Evolutionary conservation across 2,888 invertebrate genomes (phyloP).

Genomic region (Sminthurides aquaticus): DNA sequence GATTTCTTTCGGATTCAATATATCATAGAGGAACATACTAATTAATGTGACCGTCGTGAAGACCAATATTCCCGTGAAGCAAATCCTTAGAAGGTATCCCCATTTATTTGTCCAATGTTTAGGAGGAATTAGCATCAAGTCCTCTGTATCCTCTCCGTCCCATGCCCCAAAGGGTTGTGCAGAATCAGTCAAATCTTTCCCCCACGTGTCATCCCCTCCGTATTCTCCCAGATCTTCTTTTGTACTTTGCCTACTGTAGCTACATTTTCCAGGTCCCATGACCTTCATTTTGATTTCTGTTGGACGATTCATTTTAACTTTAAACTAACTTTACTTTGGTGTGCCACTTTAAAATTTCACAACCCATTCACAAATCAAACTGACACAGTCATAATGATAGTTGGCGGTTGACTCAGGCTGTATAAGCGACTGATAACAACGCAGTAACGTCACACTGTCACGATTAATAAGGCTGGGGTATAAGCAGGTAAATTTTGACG

Average conservation of each 20-base stretch:
- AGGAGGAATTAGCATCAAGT: slow-evolving; percentile 1
- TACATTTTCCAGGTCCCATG: neutral
- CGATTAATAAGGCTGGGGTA: no score
- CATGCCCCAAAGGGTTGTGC: slow-evolving; percentile 3
- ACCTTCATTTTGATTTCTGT: slow-evolving; percentile 7
- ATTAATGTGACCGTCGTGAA: neutral
- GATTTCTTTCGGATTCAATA: neutral
- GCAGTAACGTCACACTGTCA: no score
- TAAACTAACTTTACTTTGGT: no score
- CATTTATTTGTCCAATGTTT: slow-evolving; percentile 2
- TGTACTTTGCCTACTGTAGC: slow-evolving; percentile 2
- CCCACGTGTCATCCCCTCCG: neutral
- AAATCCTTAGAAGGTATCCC: neutral
- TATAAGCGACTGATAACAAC: no score
- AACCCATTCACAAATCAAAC: no score
- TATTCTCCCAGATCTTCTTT: neutral
- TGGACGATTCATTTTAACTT: slow-evolving; percentile 1
- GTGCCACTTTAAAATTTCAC: no score
- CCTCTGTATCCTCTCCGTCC: neutral
- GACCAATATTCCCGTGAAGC: neutral
- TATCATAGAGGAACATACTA: neutral
- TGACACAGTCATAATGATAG: no score
- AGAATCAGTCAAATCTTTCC: neutral
- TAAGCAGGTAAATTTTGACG: no score
- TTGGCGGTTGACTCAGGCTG: no score